Evolutionary conservation across 2,888 invertebrate species (phyloP).

Genomic region (Odontomyia ornata): DNA sequence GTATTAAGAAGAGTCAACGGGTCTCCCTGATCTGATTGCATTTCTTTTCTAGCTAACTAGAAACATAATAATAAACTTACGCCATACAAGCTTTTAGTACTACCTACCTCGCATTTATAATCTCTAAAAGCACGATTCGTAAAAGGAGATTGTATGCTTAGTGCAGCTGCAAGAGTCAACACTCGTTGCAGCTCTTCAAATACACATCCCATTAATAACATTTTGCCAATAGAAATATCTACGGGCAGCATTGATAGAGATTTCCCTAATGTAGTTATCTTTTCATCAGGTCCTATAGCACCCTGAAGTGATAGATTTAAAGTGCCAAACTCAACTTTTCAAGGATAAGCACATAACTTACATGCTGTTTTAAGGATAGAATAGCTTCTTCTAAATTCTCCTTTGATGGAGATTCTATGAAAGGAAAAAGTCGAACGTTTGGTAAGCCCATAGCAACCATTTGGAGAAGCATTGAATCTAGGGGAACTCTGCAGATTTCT

Average conservation of each 20-base stretch:
- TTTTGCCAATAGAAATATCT: slow-evolving; percentile 94
- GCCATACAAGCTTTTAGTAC: not conserved
- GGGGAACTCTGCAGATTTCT: slow-evolving; percentile 91
- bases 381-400: slow-evolving; percentile 89
- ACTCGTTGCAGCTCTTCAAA: slow-evolving; percentile 90
- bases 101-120: slow-evolving; percentile 77
- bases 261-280: slow-evolving; percentile 85
- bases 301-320: slow-evolving; percentile 72
- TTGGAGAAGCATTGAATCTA: slow-evolving; percentile 89
- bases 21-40: slow-evolving; percentile 96
- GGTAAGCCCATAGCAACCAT: slow-evolving; percentile 95
- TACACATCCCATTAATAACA: slow-evolving; percentile 90
- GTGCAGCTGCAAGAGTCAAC: slow-evolving; percentile 86
- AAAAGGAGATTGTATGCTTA: slow-evolving; percentile 93
- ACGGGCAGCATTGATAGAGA: slow-evolving; percentile 91
- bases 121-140: slow-evolving; percentile 89
- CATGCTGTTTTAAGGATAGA: slow-evolving; percentile 85
- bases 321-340: too few species aligned
- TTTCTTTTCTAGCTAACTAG: slow-evolving; percentile 75
- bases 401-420: slow-evolving; percentile 89
- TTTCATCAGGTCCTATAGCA: slow-evolving; percentile 81
- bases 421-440: slow-evolving; percentile 92
- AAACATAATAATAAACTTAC: slow-evolving; percentile 47
- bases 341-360: too few species aligned
- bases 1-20: slow-evolving; percentile 88